Evolutionary conservation across 92 coral and sea anemone genomes (phyloP).

Genomic region (Actinostola sp.): DNA sequence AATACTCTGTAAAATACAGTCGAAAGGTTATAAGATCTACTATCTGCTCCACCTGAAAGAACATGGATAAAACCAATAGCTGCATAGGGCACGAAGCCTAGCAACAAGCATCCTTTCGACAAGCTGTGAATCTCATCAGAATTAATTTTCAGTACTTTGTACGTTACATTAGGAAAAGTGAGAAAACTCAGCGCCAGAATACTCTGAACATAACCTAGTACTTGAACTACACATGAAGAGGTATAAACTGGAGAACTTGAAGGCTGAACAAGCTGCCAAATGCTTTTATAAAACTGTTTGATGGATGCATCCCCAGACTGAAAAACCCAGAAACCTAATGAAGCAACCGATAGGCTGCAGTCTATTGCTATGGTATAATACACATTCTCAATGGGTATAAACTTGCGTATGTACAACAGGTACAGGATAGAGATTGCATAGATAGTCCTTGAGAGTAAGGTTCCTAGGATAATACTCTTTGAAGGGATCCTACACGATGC

Average conservation of each 20-base stretch:
- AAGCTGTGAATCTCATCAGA: not conserved
- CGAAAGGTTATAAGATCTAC: constrained; percentile 17
- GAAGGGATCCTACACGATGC: constrained; percentile 12
- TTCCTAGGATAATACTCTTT: constrained; percentile 8
- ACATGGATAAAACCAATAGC: constrained; percentile 21
- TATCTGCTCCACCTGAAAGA: constrained; percentile 12
- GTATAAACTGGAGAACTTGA: constrained; percentile 4
- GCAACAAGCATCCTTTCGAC: constrained; percentile 1
- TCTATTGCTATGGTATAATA: not conserved
- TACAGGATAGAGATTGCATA: constrained; percentile 4
- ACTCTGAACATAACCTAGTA: constrained; percentile 17
- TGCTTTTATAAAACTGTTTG: not conserved
- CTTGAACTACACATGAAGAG: constrained; percentile 11
- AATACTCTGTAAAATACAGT: constrained; percentile 5
- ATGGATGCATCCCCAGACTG: not conserved
- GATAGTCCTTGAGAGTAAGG: constrained; percentile 6
- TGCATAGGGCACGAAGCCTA: constrained; percentile 17
- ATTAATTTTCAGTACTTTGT: not conserved
- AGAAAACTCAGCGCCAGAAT: constrained; percentile 9
- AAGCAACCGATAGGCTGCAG: not conserved
- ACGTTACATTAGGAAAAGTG: constrained; percentile 6
- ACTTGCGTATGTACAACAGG: constrained; percentile 19
- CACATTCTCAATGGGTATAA: not conserved
- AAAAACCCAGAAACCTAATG: constrained; percentile 11
- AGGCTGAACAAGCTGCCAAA: constrained; percentile 24